A percentile compares a stretch with the other conserved stretches of the same genome.
Conservation (phyloP, 2,113 vertebrate species). For the Hypocryptadius cinnamomeus region DNA sequence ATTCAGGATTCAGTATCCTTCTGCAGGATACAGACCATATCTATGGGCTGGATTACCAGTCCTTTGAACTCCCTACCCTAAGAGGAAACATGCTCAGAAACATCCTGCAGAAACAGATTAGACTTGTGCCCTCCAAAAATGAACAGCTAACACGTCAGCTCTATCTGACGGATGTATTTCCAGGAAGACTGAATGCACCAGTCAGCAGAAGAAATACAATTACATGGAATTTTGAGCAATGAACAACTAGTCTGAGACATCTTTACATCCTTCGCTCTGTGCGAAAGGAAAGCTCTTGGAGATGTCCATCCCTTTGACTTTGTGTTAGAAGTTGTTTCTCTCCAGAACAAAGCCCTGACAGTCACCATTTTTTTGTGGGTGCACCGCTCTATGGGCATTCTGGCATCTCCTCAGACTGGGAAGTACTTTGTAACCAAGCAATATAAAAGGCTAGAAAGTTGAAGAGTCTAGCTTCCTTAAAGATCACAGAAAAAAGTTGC, state of each 20-base stretch:
- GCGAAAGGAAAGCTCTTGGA: not conserved
- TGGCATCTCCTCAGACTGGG: not conserved
- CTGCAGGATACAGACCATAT: not conserved
- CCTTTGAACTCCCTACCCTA: not conserved
- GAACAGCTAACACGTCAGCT: not conserved
- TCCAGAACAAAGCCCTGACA: not conserved
- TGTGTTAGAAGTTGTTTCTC: not conserved
- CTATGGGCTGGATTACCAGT: not conserved
- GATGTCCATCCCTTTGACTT: not conserved
- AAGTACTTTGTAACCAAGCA: not conserved
- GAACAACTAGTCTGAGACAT: not conserved
- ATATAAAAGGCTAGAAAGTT: not conserved
- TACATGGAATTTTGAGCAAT: not conserved
- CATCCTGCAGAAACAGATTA: not conserved
- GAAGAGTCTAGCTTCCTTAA: not conserved
- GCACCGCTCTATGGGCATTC: not conserved
- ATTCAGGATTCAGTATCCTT: not conserved
- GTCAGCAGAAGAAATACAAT: not conserved
- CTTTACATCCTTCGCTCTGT: not conserved
- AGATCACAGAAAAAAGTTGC: not conserved
- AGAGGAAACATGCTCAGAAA: not conserved
- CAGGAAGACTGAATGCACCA: not conserved
- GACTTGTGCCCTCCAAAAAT: not conserved
- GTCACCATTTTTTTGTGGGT: rapidly evolving
- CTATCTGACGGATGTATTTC: not conserved